Evolutionary conservation across 1,140 invertebrate genomes (phyloP), one percentile per base, ranked within the genome.

Genomic region (Bicyclus anynana): DNA sequence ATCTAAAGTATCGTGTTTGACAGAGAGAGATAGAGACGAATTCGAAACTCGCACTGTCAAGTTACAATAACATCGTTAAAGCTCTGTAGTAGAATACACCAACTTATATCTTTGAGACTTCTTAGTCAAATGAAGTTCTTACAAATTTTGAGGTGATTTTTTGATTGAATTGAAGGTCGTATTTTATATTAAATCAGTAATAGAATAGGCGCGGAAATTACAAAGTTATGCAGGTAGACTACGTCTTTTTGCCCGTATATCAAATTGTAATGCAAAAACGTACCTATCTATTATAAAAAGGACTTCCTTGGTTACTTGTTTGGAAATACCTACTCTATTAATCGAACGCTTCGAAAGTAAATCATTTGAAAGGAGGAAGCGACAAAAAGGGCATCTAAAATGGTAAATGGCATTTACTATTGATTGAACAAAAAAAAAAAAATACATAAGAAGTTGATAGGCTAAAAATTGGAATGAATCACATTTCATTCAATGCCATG

Each of bases 301-400:
- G 10, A n/a, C 6, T 44, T 20, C 18, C 40, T 18, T 17, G 17
- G 2, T 26, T n/a, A 47, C 20, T 27, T 47, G 21, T 47, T 47
- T 27, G 23, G 17, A 47, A 27, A 47, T 47, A 47, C 14, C 12
- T 20, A 10, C 17, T 26, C 12, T 20, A 20, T 13, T 26, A 26
- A 52, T 29, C 14, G 27, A 23, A 10, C 18, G 10, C 27, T 33
- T 17, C 17, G 29, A 48, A 49, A 56, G 46, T 46, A 54, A 54
- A 47, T 21, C 21, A 55, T 65, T 69, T 62, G 70, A 72, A 72
- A 72, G 64, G 67, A 72, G 69, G 69, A 72, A 72, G 59, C 59
- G 23, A 47, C 35, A 50, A 40, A 53, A 63, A 38, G 27, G 29
- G 17, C 37, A 50, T 38, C 46, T 60, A 46, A 57, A 67, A 53